Conservation (phyloP, 2,113 vertebrate species). For the Eira barbara region DNA sequence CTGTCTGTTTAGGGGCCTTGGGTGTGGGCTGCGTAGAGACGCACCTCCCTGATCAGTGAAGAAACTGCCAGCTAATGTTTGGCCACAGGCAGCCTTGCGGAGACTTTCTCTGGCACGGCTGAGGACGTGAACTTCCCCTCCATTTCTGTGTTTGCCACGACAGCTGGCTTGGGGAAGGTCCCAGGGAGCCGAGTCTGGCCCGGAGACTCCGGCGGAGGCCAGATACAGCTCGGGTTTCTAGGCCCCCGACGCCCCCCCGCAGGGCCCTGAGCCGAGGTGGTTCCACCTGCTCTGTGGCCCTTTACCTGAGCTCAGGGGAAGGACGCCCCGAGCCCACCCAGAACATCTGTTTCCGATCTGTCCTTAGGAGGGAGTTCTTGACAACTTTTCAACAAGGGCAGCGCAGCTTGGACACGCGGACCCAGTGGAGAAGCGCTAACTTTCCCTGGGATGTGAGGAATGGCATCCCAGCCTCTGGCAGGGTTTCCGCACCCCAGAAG, state of each 20-base stretch:
- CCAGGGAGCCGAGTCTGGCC: not conserved
- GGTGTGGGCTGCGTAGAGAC: not conserved
- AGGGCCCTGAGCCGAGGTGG: rapidly evolving
- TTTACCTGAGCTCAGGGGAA: not conserved
- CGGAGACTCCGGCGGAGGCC: not conserved
- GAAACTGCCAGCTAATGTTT: not conserved
- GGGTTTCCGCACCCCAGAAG: not conserved
- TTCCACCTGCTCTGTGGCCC: no score
- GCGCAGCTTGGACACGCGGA: not conserved
- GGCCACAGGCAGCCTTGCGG: not conserved
- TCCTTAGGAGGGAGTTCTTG: not conserved
- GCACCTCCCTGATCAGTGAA: not conserved
- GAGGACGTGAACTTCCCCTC: not conserved
- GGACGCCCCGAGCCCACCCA: rapidly evolving
- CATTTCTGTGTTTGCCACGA: not conserved
- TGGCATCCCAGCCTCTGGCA: rapidly evolving
- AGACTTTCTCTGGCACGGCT: not conserved
- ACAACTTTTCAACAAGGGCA: not conserved
- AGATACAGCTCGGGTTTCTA: not conserved
- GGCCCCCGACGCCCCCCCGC: rapidly evolving
- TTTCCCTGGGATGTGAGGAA: rapidly evolving
- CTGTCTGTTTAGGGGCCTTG: not conserved
- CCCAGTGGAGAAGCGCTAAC: rapidly evolving
- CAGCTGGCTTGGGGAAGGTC: not conserved
- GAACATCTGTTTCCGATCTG: not conserved